Conservation (phyloP, 2,888 invertebrate species). For the Nomada lathburiana region DNA sequence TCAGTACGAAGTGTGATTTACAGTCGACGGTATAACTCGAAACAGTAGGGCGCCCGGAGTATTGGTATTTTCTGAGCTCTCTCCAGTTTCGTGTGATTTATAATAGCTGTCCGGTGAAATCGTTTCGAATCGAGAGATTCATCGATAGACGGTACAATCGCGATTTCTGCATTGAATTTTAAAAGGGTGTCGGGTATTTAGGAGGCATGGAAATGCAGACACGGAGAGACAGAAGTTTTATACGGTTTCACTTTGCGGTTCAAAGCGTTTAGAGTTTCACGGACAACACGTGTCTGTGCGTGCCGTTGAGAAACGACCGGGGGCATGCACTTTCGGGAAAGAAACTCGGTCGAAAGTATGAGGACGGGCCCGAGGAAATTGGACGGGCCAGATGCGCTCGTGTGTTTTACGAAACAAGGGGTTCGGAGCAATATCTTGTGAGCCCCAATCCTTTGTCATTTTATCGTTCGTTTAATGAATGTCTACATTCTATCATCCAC, state of each 20-base stretch:
- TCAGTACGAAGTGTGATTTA: conserved; percentile 56
- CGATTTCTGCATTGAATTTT: conserved; percentile 7
- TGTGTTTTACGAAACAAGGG: not conserved
- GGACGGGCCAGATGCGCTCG: conserved; percentile 17
- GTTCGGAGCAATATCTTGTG: not conserved
- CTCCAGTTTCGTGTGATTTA: conserved; percentile 52
- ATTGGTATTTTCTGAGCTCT: conserved; percentile 51
- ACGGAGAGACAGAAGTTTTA: not conserved
- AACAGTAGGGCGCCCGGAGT: conserved; percentile 24
- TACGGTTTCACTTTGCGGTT: not conserved
- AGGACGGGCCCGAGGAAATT: conserved; percentile 18
- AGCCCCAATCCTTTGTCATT: not conserved
- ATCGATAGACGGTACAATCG: not conserved
- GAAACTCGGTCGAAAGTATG: not conserved
- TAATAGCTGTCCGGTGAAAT: conserved; percentile 21
- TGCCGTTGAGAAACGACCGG: conserved; percentile 4
- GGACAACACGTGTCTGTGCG: conserved; percentile 2
- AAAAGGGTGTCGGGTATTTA: not conserved
- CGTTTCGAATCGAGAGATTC: conserved; percentile 18
- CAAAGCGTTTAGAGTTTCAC: not conserved
- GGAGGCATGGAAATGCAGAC: not conserved
- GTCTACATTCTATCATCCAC: not conserved
- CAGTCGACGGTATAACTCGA: conserved; percentile 37
- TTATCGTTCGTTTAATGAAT: not conserved
- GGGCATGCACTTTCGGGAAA: not conserved